A percentile compares a stretch with the other conserved stretches of the same genome.
Evolutionary conservation across 2,888 invertebrate genomes (phyloP).

Genomic region (Megaustenia siamemsis): DNA sequence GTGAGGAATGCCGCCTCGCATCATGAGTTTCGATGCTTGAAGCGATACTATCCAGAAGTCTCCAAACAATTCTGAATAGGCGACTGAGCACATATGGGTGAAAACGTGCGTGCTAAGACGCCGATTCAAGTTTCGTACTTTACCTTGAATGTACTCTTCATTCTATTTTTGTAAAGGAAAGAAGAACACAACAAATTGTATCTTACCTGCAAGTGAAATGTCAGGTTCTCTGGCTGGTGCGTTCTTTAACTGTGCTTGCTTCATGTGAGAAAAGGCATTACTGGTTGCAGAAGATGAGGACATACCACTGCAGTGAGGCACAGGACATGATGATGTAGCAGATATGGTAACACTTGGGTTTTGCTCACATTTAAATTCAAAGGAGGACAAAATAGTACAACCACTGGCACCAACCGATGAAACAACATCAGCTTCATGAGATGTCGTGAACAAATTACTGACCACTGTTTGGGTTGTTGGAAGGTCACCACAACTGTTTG

Average conservation of each 20-base stretch:
- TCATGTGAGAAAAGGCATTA: constrained; percentile 26
- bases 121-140: too few species aligned
- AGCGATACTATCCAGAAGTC: too few species aligned
- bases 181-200: neutral
- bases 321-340: neutral
- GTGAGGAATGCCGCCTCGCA: too few species aligned
- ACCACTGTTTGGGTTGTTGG: neutral
- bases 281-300: neutral
- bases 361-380: neutral
- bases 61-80: too few species aligned
- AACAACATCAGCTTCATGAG: neutral
- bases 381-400: neutral
- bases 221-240: neutral
- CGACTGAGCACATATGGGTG: too few species aligned
- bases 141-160: too few species aligned
- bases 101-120: too few species aligned
- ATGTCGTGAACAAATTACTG: neutral
- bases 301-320: neutral
- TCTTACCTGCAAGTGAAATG: constrained; percentile 1
- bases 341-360: neutral
- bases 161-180: too few species aligned
- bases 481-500: neutral
- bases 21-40: too few species aligned
- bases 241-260: constrained; percentile 18
- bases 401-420: neutral